Base-by-base conservation (phyloP, 2,888 invertebrate genomes). In the Acronicta psi region DNA sequence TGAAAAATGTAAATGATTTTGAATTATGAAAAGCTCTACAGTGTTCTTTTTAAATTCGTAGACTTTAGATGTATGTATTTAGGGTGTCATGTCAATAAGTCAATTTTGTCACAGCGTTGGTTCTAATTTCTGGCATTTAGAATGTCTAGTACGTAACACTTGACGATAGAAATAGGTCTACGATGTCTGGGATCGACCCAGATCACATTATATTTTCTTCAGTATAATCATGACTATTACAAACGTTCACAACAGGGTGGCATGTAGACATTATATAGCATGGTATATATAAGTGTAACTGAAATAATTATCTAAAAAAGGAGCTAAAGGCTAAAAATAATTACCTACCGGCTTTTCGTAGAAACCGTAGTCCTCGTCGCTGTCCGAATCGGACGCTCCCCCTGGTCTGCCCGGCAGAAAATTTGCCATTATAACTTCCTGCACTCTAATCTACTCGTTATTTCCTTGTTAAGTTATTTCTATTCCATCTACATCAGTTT, bases 351-450 rank as follows among this genome's bases (percentile, higher is more conserved):
- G 87, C 71, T 83, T 87, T 45, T 91, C 86, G 65, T 80, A 88
- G 79, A 86, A 92, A 34, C 88, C 89, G 70, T 85, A 91, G 53
- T 90, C 91, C 0, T 70, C 70, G 54, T 92, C 92, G 66, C 87
- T 90, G 53, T 91, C 90, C 0, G 90, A 82, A 69, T 93, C 92
- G 8, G 91, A 90, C 69, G 89, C 92, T 8, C 93, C 93, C 34
- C 92, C 93, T 10, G 93, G 93, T 75, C 92, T 85, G 64, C 64
- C 67, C 10, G 67, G 64, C 42, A 53, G 1, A 42, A 80, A 85
- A 36, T 81, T 70, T 16, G 86, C 75, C 89, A 88, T 88, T 38
- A 7, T 70, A 18, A 41, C 37, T 41, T 25, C 49, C n/a, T 55
- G 34, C 2, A 54, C 37, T 20, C 7, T 18, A 38, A 56, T 42